Evolutionary conservation across 2,797 vertebrate species (phyloP).

Genomic region (Ambastaia sidthimunki): DNA sequence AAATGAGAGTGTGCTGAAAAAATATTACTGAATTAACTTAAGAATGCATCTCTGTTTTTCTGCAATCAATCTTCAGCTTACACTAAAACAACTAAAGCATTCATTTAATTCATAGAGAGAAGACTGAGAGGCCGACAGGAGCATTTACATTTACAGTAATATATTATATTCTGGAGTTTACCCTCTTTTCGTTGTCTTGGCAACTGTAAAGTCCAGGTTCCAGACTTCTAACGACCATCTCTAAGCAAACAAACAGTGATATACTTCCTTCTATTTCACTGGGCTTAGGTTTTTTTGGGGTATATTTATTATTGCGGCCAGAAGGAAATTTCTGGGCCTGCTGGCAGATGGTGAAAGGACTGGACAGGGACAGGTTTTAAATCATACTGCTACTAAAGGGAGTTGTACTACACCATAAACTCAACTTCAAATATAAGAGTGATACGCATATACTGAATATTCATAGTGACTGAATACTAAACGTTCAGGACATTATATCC

Average conservation of each 20-base stretch:
- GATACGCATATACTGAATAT: slow-evolving; percentile 40
- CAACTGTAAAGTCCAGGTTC: slow-evolving; percentile 43
- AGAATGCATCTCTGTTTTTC: slow-evolving; percentile 42
- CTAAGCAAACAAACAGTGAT: slow-evolving; percentile 53
- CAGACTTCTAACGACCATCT: slow-evolving; percentile 44
- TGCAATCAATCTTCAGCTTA: slow-evolving; percentile 53
- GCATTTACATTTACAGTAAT: background rate
- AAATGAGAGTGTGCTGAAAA: slow-evolving; percentile 29
- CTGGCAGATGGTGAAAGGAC: slow-evolving; percentile 49
- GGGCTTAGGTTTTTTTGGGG: slow-evolving; percentile 31
- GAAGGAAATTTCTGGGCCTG: slow-evolving; percentile 33
- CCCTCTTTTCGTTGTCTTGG: slow-evolving; percentile 49
- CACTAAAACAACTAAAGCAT: slow-evolving; percentile 17
- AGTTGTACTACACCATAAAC: slow-evolving; percentile 48
- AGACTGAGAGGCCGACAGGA: background rate
- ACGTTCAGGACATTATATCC: background rate
- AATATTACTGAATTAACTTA: slow-evolving; percentile 44
- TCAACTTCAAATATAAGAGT: slow-evolving; percentile 37
- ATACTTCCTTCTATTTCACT: slow-evolving; percentile 38
- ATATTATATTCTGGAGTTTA: slow-evolving; percentile 26
- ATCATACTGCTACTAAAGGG: slow-evolving; percentile 57
- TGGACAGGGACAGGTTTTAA: slow-evolving; percentile 50
- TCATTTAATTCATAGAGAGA: slow-evolving; percentile 16
- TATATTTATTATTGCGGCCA: slow-evolving; percentile 39
- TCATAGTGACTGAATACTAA: background rate